phyloP scores from a whole-genome alignment of 2,888 invertebrate species.

The Hypercompe scribonia region DNA sequence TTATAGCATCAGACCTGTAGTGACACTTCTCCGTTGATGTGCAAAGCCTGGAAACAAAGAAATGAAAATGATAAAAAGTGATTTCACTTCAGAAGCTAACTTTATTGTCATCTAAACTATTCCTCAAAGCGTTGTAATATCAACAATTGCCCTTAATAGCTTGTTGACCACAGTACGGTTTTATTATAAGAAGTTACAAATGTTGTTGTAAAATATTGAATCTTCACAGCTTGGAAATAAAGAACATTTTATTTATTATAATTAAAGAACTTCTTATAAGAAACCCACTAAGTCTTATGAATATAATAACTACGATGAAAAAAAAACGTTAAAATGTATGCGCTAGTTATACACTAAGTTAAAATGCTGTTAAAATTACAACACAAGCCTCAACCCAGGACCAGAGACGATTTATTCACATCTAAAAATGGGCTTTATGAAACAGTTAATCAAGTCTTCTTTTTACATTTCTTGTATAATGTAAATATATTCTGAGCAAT shows the following conservation, averaged over 20 bases:
- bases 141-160: background rate
- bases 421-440: background rate
- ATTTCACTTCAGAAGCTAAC: background rate
- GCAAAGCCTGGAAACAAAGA: constrained; percentile 20
- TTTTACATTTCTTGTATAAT: background rate
- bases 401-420: background rate
- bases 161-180: background rate
- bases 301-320: background rate
- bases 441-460: background rate
- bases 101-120: background rate
- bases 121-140: constrained; percentile 1
- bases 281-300: constrained; percentile 5
- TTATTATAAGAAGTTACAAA: background rate
- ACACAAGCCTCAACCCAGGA: constrained; percentile 6
- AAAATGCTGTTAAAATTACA: constrained; percentile 9
- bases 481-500: background rate
- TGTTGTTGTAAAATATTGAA: background rate
- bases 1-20: constrained; percentile 17
- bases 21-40: constrained; percentile 19
- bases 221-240: background rate
- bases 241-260: background rate
- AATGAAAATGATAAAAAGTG: constrained; percentile 6
- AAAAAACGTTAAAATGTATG: background rate
- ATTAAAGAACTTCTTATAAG: constrained; percentile 1
- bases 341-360: background rate